Evolutionary conservation across 2,113 vertebrate species (phyloP).

Genomic region (Planiliza haematocheilus): DNA sequence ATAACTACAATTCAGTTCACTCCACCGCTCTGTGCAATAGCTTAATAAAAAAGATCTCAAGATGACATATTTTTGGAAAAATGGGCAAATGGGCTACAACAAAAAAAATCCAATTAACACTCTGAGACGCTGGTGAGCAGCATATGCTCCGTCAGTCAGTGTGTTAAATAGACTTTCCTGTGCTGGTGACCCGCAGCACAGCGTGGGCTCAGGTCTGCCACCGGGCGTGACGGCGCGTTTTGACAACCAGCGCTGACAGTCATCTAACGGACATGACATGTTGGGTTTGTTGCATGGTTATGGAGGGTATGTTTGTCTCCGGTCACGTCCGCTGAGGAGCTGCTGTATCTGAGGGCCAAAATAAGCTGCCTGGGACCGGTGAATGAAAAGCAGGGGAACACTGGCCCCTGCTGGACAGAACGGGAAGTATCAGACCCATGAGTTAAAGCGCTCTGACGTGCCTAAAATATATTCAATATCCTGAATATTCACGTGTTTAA

Average conservation of each 20-base stretch:
- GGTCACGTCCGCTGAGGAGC: constrained; percentile 6
- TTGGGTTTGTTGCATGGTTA: neutral
- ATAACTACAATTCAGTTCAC: too few relatives aligned
- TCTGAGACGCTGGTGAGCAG: constrained; percentile 1
- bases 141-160: constrained; percentile 19
- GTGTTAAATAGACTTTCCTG: constrained; percentile 23
- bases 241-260: too few relatives aligned
- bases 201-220: too few relatives aligned
- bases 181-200: constrained; percentile 24
- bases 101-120: neutral
- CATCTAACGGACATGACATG: neutral
- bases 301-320: neutral
- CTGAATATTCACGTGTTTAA: too few relatives aligned
- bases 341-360: neutral
- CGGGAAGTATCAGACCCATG: too few relatives aligned
- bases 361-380: neutral
- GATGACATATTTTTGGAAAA: constrained; percentile 2
- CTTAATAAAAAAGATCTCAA: too few relatives aligned
- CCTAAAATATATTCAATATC: too few relatives aligned
- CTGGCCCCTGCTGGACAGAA: constrained; percentile 49
- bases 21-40: neutral
- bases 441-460: too few relatives aligned
- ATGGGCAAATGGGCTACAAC: neutral
- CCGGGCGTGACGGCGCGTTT: neutral
- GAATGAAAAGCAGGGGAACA: constrained; percentile 10